Evolutionary conservation across 2,113 vertebrate genomes (phyloP), one percentile per base, ranked within the genome.

Genomic region (Atherinomorus stipes): DNA sequence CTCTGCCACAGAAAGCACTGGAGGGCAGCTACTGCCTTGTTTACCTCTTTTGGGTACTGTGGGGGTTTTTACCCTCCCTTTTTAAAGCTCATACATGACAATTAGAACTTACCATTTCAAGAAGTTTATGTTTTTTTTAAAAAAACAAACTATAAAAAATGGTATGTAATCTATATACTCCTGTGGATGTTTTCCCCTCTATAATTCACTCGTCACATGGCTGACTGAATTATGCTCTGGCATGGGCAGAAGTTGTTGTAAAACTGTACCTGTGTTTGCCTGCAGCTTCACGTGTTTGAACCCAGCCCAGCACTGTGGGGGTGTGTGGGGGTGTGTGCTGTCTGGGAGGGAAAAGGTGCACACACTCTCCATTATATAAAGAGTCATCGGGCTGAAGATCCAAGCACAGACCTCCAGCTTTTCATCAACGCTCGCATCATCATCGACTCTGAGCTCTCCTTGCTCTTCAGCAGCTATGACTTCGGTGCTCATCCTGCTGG

Each of bases 361-460:
- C 38, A 47, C 51, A 4, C 52, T 47, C 62, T 76, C 69, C 40
- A 2, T 85, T 91, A 90, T 92, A 90, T 82, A 92, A 91, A 87
- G 64, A 64, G 52, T 58, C 51, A 61, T 45, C 49, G 51, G 58
- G 18, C 70, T 65, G 53, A 59, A 73, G 40, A 16, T 64, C 23
- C 18, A 53, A 28, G 58, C 50, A 21, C 63, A 80, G 23, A 69
- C n/a, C 12, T 44, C 21, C 31, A 49, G 26, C 34, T 68, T 71
- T 81, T 63, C 61, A 22, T 31, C 69, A 7, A 18, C 19, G 4
- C 25, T 64, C 67, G 57, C 11, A 51, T 47, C 71, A 37, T 74
- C 61, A 52, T 57, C 11, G 1, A 34, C 40, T 28, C 54, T 42
- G 63, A 5, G 0, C 21, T 26, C 26, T 61, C 42, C 38, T n/a